Conservation (phyloP, 2,888 invertebrate genomes). For the Acrobasis repandana region DNA sequence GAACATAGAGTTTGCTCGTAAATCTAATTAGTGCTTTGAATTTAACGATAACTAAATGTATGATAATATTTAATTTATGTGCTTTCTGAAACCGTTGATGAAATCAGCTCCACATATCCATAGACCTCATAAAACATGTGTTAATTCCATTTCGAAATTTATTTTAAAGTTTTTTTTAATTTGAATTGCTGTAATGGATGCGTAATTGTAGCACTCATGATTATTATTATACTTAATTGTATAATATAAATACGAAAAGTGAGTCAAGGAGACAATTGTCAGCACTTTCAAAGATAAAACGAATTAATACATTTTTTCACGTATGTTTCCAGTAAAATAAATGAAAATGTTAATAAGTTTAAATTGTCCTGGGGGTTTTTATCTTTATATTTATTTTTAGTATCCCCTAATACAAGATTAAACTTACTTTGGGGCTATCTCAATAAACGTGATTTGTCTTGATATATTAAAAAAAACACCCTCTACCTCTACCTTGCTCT, state of each 20-base stretch:
- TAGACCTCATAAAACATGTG: background rate
- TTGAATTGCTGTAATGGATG: background rate
- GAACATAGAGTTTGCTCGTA: constrained; percentile 14
- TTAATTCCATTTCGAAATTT: background rate
- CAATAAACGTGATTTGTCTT: too few species aligned
- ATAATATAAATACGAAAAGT: background rate
- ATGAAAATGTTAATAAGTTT: too few species aligned
- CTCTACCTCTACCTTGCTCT: too few species aligned
- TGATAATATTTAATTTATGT: constrained; percentile 8
- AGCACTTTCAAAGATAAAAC: background rate
- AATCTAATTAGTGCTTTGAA: constrained; percentile 10
- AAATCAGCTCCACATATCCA: background rate
- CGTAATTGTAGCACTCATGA: background rate
- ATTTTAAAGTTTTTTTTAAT: background rate
- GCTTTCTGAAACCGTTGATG: constrained; percentile 1
- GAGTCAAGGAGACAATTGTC: background rate
- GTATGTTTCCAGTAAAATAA: background rate
- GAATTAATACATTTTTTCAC: background rate
- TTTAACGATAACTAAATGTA: background rate
- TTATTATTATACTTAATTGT: background rate
- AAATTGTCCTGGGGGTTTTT: too few species aligned
- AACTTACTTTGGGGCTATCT: too few species aligned
- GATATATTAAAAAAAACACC: too few species aligned
- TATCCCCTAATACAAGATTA: too few species aligned
- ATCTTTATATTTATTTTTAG: too few species aligned